A percentile compares a stretch with the other conserved stretches of the same genome.
Conservation (phyloP, 1,140 invertebrate species). For the Ganaspis sp. region DNA sequence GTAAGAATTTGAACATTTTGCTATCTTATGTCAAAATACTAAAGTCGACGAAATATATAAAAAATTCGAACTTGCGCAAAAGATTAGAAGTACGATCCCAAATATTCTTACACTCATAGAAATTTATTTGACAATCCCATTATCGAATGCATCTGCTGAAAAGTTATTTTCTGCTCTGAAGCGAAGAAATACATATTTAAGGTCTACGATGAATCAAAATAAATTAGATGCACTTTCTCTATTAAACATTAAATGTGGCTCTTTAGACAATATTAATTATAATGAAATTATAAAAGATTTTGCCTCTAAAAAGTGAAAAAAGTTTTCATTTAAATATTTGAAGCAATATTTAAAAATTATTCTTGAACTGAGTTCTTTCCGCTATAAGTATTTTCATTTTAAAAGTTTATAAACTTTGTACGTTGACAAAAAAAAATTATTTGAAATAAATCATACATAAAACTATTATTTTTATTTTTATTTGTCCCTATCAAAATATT, state of each 20-base stretch:
- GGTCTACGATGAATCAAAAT: background rate
- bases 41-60: background rate
- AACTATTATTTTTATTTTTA: too few relatives aligned
- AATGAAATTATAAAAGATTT: too few relatives aligned
- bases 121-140: slow-evolving; percentile 1
- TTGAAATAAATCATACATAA: too few relatives aligned
- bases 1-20: background rate
- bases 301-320: too few relatives aligned
- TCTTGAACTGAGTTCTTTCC: too few relatives aligned
- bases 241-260: background rate
- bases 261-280: background rate
- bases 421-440: too few relatives aligned
- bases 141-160: background rate
- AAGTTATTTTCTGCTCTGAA: background rate
- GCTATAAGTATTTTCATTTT: too few relatives aligned
- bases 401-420: too few relatives aligned
- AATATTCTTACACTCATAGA: background rate
- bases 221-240: background rate
- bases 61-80: background rate
- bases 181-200: background rate
- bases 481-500: too few relatives aligned
- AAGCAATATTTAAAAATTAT: too few relatives aligned
- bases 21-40: background rate
- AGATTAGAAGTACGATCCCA: background rate
- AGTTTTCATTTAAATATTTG: too few relatives aligned